A percentile compares a stretch with the other conserved stretches of the same genome.
These are phyloP conservation scores for Metallyticus violacea DNA, from an alignment of 2,888 invertebrate species.

Conservation along the genomic window DNA sequence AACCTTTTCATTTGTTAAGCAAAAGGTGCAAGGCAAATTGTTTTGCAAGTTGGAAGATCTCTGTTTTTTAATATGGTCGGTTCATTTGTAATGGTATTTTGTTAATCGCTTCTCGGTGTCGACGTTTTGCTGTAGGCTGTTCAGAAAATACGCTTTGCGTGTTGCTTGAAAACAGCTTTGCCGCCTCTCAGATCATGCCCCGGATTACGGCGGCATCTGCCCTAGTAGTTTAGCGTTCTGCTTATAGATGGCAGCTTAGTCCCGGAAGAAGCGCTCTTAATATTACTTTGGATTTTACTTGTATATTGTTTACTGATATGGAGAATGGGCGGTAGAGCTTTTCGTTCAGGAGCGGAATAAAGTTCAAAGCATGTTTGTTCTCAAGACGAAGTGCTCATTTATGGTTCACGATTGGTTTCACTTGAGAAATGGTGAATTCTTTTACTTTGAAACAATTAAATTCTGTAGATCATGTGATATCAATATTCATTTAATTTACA, in stretches of 20 bases:
- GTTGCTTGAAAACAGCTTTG: neutral
- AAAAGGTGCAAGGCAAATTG: too few species aligned
- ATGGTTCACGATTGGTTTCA: too few species aligned
- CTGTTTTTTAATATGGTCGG: neutral
- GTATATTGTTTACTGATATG: neutral
- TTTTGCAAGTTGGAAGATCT: too few species aligned
- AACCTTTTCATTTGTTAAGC: too few species aligned
- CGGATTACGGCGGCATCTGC: neutral
- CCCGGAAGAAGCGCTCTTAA: neutral
- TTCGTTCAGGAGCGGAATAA: neutral
- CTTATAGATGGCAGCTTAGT: neutral
- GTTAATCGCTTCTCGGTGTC: neutral
- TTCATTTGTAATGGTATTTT: neutral
- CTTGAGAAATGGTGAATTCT: too few species aligned
- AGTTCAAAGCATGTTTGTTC: neutral
- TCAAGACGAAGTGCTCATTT: too few species aligned
- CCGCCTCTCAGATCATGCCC: too few species aligned
- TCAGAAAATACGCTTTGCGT: neutral
- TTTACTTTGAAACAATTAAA: too few species aligned
- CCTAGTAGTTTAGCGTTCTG: neutral
- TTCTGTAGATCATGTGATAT: too few species aligned
- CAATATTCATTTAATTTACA: too few species aligned
- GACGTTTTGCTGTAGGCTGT: neutral
- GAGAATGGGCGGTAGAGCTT: too few species aligned
- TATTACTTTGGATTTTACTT: neutral